These are phyloP conservation scores for Centropus bengalensis DNA, from an alignment of 2,113 vertebrate species.

Conservation along the genomic window DNA sequence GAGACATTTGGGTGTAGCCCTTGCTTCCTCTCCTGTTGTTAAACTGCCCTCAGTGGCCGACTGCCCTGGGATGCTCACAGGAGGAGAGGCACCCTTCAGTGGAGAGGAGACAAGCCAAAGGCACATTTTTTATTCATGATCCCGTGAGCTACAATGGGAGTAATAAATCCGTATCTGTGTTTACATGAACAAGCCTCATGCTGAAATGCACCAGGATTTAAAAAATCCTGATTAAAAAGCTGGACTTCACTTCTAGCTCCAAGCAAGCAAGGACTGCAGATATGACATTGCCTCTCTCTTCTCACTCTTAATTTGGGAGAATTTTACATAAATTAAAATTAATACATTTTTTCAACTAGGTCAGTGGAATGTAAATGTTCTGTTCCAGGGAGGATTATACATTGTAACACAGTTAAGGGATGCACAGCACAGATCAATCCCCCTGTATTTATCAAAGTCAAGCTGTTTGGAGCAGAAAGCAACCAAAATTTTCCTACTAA, in stretches of 20 bases:
- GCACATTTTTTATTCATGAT: background rate
- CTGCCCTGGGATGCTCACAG: background rate
- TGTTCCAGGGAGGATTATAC: constrained; percentile 61
- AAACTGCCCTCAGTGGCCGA: background rate
- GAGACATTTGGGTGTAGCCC: background rate
- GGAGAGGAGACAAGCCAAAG: background rate
- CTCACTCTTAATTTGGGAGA: constrained; percentile 20
- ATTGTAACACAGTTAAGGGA: constrained; percentile 49
- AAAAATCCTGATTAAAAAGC: constrained; percentile 40
- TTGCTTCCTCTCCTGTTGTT: background rate
- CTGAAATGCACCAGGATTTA: background rate
- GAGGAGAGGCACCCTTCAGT: background rate
- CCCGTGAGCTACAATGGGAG: background rate
- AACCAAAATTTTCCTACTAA: constrained; percentile 7
- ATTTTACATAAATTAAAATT: constrained; percentile 74
- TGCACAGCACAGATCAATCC: constrained; percentile 19
- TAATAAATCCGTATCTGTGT: constrained; percentile 15
- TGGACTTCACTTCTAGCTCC: constrained; percentile 45
- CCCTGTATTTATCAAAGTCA: constrained; percentile 46
- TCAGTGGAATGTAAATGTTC: constrained; percentile 73
- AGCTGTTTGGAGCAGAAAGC: constrained; percentile 20
- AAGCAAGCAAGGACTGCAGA: constrained; percentile 32
- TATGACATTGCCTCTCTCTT: background rate
- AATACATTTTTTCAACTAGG: constrained; percentile 72
- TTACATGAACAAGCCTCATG: background rate